Percentiles rank a stretch among this genome's conserved stretches.
These are phyloP conservation scores for Bombus polaris DNA, from an alignment of 1,140 invertebrate species.

Conservation along the genomic window DNA sequence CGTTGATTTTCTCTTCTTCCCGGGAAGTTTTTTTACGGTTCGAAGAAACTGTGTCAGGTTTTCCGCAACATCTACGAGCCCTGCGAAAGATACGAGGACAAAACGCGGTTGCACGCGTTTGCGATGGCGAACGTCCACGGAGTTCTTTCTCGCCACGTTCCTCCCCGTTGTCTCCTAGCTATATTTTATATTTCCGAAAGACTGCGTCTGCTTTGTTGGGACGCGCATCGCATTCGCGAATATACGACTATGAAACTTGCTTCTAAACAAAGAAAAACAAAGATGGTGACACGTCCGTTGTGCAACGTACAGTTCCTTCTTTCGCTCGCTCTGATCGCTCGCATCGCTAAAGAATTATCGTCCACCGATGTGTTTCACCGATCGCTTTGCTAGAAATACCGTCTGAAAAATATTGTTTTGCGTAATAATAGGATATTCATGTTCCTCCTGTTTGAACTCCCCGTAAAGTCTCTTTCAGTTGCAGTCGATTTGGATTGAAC, in stretches of 20 bases:
- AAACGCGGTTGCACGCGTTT: not conserved
- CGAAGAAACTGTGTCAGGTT: slow-evolving; percentile 25
- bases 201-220: not conserved
- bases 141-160: not conserved
- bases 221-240: slow-evolving; percentile 4
- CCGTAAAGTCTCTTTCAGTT: too few species aligned
- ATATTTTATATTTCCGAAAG: slow-evolving; percentile 42
- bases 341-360: not conserved
- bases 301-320: not conserved
- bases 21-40: slow-evolving; percentile 12
- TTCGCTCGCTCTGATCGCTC: too few species aligned
- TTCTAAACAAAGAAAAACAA: not conserved
- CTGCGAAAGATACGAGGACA: not conserved
- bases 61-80: slow-evolving; percentile 16
- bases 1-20: not conserved
- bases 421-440: too few species aligned
- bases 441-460: too few species aligned
- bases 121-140: not conserved
- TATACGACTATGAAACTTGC: not conserved
- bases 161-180: not conserved
- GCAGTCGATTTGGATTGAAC: too few species aligned
- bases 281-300: not conserved
- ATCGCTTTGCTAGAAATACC: too few species aligned
- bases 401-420: too few species aligned
- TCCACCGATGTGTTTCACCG: too few species aligned